Evolutionary conservation across 2,113 vertebrate genomes (phyloP).

Genomic region (Aleadryas rufinucha): DNA sequence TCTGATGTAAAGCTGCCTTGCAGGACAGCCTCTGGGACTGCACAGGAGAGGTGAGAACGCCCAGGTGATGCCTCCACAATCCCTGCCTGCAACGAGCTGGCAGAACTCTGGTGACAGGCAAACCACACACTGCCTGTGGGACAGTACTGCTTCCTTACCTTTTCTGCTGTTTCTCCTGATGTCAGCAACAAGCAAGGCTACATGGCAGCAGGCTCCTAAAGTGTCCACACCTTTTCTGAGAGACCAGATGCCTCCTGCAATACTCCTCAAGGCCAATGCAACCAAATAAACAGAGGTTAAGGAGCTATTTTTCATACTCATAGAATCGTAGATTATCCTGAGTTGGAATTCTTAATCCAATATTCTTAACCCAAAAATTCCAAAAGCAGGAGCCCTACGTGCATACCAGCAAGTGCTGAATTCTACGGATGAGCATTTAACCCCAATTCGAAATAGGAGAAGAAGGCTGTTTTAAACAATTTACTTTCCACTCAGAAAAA

Average conservation of each 20-base stretch:
- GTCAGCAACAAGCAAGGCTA: background rate
- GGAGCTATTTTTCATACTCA: background rate
- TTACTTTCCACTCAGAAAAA: background rate
- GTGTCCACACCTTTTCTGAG: background rate
- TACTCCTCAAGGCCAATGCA: background rate
- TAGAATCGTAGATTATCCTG: background rate
- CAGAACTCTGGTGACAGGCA: background rate
- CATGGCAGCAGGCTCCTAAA: background rate
- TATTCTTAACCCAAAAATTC: background rate
- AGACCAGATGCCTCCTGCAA: background rate
- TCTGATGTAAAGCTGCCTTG: background rate
- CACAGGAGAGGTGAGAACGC: background rate
- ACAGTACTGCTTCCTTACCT: background rate
- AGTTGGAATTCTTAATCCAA: background rate
- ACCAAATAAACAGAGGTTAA: background rate
- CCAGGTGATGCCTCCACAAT: background rate
- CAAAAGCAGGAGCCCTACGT: background rate
- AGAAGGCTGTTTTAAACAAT: background rate
- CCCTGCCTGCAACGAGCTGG: background rate
- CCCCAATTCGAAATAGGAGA: background rate
- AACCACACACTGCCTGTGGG: background rate
- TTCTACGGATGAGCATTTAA: background rate
- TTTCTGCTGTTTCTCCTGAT: background rate
- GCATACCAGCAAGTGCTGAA: background rate
- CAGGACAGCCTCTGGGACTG: background rate